phyloP scores from a whole-genome alignment of 2,113 vertebrate species.

The Potamarius usumacintae region DNA sequence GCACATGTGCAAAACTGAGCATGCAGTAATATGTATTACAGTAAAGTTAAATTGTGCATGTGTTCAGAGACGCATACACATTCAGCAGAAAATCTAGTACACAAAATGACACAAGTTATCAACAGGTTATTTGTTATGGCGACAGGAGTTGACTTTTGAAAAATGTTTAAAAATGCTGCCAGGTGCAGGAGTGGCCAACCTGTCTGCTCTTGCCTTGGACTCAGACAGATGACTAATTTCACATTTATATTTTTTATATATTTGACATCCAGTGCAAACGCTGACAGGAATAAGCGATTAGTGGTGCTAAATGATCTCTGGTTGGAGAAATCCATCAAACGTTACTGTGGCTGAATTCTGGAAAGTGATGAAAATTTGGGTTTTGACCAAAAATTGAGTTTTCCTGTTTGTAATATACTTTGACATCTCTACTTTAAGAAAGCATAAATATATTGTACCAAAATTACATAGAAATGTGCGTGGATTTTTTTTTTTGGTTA shows the following conservation, averaged over 20 bases:
- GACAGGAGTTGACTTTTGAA: not conserved
- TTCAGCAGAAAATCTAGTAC: no score
- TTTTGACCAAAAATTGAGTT: not conserved
- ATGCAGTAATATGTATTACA: no score
- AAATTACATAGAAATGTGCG: not conserved
- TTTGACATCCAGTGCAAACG: not conserved
- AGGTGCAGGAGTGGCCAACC: not conserved
- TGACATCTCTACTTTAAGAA: not conserved
- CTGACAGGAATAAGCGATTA: not conserved
- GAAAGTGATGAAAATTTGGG: not conserved
- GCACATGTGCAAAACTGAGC: no score
- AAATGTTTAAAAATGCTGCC: not conserved
- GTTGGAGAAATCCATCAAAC: no score
- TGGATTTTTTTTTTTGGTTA: not conserved
- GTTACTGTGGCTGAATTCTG: not conserved
- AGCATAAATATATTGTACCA: not conserved
- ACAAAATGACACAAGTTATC: not conserved
- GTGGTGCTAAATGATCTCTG: no score
- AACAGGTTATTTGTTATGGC: conserved; percentile 6
- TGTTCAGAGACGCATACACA: no score
- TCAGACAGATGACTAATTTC: not conserved
- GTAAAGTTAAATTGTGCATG: no score
- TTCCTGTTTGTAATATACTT: not conserved
- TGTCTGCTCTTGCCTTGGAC: conserved; percentile 15
- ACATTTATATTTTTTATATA: not conserved